These are phyloP conservation scores for Chloroclysta siterata DNA, from an alignment of 2,888 invertebrate genomes.

Conservation along the genomic window DNA sequence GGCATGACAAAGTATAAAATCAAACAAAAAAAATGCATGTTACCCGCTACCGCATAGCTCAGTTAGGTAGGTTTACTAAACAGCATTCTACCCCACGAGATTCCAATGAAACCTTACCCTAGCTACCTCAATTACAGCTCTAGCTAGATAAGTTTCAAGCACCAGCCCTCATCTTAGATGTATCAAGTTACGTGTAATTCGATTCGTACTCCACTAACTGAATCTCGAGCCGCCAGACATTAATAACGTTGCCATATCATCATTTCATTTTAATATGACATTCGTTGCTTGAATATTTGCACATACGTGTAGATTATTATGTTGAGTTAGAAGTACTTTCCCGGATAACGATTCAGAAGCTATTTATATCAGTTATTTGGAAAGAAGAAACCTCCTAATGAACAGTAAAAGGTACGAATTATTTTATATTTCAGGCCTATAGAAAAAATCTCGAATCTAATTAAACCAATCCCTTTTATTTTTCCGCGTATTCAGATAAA, in stretches of 20 bases:
- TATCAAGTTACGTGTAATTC: constrained; percentile 30
- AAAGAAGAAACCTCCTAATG: not conserved
- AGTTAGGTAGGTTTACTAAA: too few species aligned
- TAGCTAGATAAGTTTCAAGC: constrained; percentile 16
- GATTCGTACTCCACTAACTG: constrained; percentile 23
- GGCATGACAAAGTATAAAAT: too few species aligned
- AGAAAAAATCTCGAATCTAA: not conserved
- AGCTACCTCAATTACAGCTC: constrained; percentile 11
- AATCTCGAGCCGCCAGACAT: constrained; percentile 16
- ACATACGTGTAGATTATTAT: not conserved
- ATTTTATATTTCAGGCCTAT: not conserved
- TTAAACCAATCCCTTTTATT: constrained; percentile 3
- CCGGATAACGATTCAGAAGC: not conserved
- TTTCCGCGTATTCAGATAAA: constrained; percentile 25
- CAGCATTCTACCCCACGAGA: too few species aligned
- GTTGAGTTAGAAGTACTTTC: not conserved
- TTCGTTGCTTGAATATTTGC: not conserved
- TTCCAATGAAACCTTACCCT: too few species aligned
- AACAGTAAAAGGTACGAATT: not conserved
- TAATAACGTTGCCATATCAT: constrained; percentile 5
- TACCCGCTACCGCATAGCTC: too few species aligned
- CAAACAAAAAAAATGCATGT: too few species aligned
- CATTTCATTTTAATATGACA: not conserved
- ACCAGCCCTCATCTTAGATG: constrained; percentile 20
- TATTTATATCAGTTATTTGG: too few species aligned